Evolutionary conservation across 2,888 invertebrate species (phyloP).

Genomic region (Sphaerophoria rueppellii): DNA sequence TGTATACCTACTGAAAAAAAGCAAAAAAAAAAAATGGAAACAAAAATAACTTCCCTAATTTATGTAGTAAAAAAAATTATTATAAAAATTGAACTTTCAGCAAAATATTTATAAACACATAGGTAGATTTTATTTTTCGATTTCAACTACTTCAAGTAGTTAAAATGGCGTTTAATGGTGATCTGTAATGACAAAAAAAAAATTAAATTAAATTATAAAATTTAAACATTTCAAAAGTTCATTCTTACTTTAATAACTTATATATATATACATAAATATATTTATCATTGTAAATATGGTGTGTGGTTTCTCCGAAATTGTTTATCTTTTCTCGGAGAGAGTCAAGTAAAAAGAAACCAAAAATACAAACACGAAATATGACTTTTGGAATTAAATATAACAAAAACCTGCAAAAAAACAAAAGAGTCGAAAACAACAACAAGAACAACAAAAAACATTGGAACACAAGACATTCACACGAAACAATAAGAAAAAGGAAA

Average conservation of each 20-base stretch:
- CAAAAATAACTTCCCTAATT: constrained; percentile 63
- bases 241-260: constrained; percentile 61
- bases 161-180: constrained; percentile 65
- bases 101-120: constrained; percentile 64
- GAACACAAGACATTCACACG: constrained; percentile 77
- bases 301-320: constrained; percentile 69
- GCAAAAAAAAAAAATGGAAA: constrained; percentile 31
- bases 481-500: constrained; percentile 77
- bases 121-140: constrained; percentile 67
- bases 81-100: constrained; percentile 30
- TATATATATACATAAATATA: constrained; percentile 46
- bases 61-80: constrained; percentile 55
- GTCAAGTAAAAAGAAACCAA: constrained; percentile 54
- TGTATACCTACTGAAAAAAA: constrained; percentile 53
- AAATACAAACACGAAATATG: constrained; percentile 22
- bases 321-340: constrained; percentile 67
- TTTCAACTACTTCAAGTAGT: constrained; percentile 67
- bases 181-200: constrained; percentile 61
- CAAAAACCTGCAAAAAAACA: constrained; percentile 18
- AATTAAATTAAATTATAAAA: constrained; percentile 3
- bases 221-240: constrained; percentile 52
- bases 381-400: constrained; percentile 18
- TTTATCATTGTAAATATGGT: constrained; percentile 71
- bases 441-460: constrained; percentile 52
- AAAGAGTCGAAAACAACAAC: constrained; percentile 8